Percentiles rank a stretch among this genome's conserved stretches.
Conservation (phyloP, 2,113 vertebrate species). For the Zingel zingel region DNA sequence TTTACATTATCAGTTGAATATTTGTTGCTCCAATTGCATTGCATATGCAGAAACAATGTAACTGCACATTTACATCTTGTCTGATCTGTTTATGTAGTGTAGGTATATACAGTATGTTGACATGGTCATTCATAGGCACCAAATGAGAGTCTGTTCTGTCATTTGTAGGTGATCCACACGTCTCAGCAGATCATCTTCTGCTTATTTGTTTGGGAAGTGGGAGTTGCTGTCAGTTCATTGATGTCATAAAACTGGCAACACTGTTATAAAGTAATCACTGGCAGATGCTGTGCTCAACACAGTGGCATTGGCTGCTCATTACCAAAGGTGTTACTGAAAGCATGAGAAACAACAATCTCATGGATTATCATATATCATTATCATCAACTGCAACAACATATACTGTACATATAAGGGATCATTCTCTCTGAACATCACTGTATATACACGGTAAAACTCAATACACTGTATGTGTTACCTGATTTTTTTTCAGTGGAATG, state of each 20-base stretch:
- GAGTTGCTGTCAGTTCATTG: slow-evolving; percentile 41
- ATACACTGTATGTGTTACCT: neutral
- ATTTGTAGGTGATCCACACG: slow-evolving; percentile 17
- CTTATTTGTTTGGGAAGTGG: slow-evolving; percentile 40
- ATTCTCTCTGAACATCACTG: neutral
- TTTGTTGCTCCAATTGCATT: slow-evolving; percentile 11
- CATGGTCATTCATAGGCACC: slow-evolving; percentile 21
- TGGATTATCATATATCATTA: slow-evolving; percentile 42
- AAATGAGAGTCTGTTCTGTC: slow-evolving; percentile 34
- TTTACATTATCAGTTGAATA: neutral
- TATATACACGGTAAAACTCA: neutral
- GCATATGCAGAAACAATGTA: neutral
- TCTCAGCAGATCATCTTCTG: slow-evolving; percentile 43
- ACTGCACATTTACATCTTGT: neutral
- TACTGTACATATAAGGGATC: neutral
- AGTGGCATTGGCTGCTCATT: slow-evolving; percentile 45
- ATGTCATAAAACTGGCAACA: slow-evolving; percentile 46
- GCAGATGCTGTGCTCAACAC: slow-evolving; percentile 35
- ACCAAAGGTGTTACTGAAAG: slow-evolving; percentile 32
- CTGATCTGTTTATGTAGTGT: slow-evolving; percentile 11
- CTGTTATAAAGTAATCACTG: slow-evolving; percentile 46
- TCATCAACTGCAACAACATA: slow-evolving; percentile 11
- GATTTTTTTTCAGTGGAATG: neutral
- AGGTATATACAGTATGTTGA: neutral
- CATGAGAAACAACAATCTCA: slow-evolving; percentile 7